These are phyloP conservation scores for Mormyrus proboscirostris DNA, from an alignment of 2,797 vertebrate genomes.

Conservation along the genomic window DNA sequence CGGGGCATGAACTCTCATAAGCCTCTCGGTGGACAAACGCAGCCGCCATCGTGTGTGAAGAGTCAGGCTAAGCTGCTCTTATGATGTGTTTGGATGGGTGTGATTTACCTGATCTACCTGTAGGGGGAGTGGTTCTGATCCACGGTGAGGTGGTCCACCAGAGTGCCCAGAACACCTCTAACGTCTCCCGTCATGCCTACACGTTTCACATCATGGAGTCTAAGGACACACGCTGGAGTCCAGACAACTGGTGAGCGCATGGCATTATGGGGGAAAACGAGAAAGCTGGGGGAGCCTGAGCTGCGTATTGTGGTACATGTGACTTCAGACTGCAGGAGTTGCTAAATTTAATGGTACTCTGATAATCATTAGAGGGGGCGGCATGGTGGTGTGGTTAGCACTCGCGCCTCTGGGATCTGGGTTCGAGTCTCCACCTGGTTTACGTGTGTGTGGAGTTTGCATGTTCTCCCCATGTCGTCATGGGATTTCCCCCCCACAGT, in stretches of 20 bases:
- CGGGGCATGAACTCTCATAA: background rate
- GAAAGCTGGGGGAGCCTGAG: background rate
- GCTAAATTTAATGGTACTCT: background rate
- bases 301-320: background rate
- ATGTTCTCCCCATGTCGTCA: too few relatives aligned
- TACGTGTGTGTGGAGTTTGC: too few relatives aligned
- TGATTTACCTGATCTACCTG: constrained; percentile 6
- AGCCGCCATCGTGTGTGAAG: background rate
- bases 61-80: background rate
- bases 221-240: constrained; percentile 74
- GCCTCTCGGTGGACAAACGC: background rate
- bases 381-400: too few relatives aligned
- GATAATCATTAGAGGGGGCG: background rate
- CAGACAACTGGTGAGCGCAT: constrained; percentile 80
- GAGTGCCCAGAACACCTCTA: constrained; percentile 75
- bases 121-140: constrained; percentile 81
- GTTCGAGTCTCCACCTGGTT: too few relatives aligned
- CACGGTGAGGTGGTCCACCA: constrained; percentile 88
- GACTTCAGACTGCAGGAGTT: background rate
- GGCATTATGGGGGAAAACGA: background rate
- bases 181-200: constrained; percentile 75
- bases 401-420: too few relatives aligned
- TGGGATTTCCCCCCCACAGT: too few relatives aligned
- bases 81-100: background rate
- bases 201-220: constrained; percentile 91